Conservation (phyloP, 2,113 vertebrate species). For the Herpailurus yagouaroundi region DNA sequence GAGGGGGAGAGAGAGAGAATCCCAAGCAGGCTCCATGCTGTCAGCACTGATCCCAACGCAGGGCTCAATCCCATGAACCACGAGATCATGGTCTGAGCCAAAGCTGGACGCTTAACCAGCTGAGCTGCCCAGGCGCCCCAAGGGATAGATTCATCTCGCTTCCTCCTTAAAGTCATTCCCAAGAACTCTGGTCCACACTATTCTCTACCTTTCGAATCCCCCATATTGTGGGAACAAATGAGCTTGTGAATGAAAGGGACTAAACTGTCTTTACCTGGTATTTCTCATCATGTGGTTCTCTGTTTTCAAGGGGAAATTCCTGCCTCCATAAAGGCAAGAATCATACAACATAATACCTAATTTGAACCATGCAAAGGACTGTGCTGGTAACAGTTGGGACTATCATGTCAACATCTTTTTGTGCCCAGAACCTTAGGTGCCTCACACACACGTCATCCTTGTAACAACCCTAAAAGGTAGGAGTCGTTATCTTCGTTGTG, state of each 20-base stretch:
- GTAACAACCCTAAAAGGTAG: not conserved
- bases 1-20: too few relatives aligned
- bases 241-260: not conserved
- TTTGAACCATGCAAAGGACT: not conserved
- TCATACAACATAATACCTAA: not conserved
- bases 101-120: too few relatives aligned
- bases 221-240: not conserved
- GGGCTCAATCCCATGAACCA: too few relatives aligned
- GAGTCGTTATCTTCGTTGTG: not conserved
- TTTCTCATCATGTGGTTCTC: not conserved
- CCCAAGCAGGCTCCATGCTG: too few relatives aligned
- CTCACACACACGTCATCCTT: not conserved
- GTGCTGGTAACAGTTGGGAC: not conserved
- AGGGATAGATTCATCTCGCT: not conserved
- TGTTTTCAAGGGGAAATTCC: not conserved
- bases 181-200: not conserved
- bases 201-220: not conserved
- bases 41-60: too few relatives aligned
- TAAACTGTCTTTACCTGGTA: not conserved
- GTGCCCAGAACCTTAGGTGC: not conserved
- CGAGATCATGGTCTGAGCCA: too few relatives aligned
- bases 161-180: not conserved
- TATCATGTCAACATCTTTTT: not conserved
- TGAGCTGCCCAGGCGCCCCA: not conserved
- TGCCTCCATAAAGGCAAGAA: not conserved